Percentiles rank a stretch among this genome's conserved stretches.
Conservation (phyloP, 1,140 invertebrate genomes). For the Diuraphis noxia region DNA sequence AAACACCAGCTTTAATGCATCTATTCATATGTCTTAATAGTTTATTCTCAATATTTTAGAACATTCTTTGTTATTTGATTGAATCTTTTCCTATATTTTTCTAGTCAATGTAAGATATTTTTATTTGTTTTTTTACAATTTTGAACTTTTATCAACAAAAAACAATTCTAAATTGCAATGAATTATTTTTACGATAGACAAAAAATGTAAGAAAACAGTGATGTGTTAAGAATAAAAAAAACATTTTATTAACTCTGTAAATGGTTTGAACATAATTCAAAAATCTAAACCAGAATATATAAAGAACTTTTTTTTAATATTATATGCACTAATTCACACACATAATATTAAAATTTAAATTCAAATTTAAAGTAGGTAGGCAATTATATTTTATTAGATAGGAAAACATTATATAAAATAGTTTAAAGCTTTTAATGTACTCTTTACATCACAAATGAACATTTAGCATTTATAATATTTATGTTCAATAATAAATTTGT, state of each 20-base stretch:
- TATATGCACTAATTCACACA: background rate
- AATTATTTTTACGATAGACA: conserved; percentile 13
- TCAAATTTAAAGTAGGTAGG: background rate
- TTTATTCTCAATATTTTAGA: background rate
- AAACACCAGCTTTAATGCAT: background rate
- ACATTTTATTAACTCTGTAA: background rate
- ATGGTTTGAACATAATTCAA: background rate
- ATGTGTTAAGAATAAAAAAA: conserved; percentile 6
- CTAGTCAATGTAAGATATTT: background rate
- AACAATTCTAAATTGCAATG: background rate
- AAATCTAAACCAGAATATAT: background rate
- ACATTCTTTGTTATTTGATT: background rate
- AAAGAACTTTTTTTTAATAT: background rate
- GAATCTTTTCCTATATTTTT: background rate
- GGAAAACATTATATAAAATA: background rate
- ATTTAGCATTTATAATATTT: background rate
- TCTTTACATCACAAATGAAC: background rate
- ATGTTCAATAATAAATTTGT: background rate
- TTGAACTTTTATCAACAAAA: background rate
- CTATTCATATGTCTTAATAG: background rate
- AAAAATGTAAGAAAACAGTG: background rate
- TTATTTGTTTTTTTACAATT: conserved; percentile 18
- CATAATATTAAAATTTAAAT: background rate
- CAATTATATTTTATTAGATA: background rate
- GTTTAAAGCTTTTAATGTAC: background rate